These are phyloP conservation scores for Grammomys surdaster DNA, from an alignment of 2,113 vertebrate species.

Conservation along the genomic window DNA sequence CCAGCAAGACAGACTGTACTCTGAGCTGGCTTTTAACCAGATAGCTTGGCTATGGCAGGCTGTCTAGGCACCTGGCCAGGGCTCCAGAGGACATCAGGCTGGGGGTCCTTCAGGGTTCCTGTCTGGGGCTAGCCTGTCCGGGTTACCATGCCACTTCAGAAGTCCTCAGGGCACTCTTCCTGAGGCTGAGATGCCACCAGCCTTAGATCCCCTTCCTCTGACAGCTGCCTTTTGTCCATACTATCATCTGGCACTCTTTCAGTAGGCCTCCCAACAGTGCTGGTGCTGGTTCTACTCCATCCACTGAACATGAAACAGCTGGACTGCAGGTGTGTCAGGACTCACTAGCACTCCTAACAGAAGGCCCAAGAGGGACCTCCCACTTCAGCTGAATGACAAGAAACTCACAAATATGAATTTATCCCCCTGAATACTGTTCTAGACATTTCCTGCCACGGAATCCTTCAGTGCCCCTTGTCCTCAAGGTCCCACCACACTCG, in stretches of 20 bases:
- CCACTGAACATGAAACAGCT: too few relatives aligned
- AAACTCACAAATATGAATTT: not conserved
- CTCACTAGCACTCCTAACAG: not conserved
- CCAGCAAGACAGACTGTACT: constrained; percentile 33
- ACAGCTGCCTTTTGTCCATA: not conserved
- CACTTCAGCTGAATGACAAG: not conserved
- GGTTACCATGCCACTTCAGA: not conserved
- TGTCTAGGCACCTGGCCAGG: not conserved
- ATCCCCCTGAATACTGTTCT: too few relatives aligned
- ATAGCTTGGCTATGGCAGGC: not conserved
- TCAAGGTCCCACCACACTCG: not conserved
- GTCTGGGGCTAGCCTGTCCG: not conserved
- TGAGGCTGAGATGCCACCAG: not conserved
- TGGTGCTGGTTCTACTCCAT: accelerated
- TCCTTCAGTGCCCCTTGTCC: not conserved
- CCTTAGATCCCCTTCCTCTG: not conserved
- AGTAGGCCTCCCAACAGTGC: not conserved
- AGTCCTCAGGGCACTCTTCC: too few relatives aligned
- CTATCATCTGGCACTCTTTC: not conserved
- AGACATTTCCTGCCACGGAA: too few relatives aligned
- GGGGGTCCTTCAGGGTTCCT: not conserved
- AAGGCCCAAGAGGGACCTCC: not conserved
- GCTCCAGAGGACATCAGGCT: not conserved
- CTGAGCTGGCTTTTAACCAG: constrained; percentile 52
- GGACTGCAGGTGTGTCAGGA: not conserved